A percentile compares a stretch with the other conserved stretches of the same genome.
Evolutionary conservation across 2,113 vertebrate species (phyloP).

Genomic region (Nibea albiflora): DNA sequence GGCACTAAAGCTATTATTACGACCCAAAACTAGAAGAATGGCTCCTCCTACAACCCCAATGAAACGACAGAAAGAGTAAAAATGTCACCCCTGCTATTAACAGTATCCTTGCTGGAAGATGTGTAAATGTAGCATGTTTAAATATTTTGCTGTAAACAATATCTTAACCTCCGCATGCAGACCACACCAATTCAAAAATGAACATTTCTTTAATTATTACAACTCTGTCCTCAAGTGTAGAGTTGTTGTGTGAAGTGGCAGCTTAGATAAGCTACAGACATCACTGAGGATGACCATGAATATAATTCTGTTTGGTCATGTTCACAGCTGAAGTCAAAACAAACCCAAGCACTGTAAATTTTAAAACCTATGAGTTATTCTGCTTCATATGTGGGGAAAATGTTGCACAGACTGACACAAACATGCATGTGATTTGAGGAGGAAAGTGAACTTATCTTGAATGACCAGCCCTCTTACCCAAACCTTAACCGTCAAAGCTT

Average conservation of each 20-base stretch:
- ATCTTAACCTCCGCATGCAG: no score
- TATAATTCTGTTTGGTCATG: not conserved
- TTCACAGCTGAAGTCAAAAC: not conserved
- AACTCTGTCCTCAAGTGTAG: not conserved
- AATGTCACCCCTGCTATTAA: not conserved
- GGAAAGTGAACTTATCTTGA: not conserved
- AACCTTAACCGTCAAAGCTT: not conserved
- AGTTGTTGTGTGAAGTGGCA: not conserved
- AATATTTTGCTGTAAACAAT: no score
- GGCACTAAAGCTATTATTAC: no score
- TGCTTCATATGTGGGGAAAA: slow-evolving; percentile 6
- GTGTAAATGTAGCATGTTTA: no score
- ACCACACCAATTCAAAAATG: not conserved
- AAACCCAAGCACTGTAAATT: not conserved
- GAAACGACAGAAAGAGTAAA: not conserved
- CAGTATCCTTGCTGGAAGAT: not conserved
- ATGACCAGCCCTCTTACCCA: not conserved
- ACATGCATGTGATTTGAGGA: not conserved
- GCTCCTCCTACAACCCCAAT: not conserved
- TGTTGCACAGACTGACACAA: not conserved
- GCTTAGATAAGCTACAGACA: not conserved
- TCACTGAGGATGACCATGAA: not conserved
- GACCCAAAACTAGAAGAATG: no score
- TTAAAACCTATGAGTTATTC: not conserved
- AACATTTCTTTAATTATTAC: not conserved